Conservation (phyloP, 2,797 vertebrate species). For the Trematomus bernacchii region DNA sequence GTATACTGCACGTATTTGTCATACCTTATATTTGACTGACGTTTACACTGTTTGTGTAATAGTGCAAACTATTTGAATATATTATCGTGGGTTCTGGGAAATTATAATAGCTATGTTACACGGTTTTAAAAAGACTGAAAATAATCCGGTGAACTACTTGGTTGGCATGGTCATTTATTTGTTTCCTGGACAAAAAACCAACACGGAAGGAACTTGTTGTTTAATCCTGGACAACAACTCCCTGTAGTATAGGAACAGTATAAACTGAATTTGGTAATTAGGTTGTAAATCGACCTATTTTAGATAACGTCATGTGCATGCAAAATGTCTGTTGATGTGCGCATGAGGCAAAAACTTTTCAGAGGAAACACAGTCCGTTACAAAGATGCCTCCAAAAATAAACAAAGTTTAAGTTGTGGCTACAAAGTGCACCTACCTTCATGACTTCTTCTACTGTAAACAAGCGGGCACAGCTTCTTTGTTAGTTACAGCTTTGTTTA, state of each 20-base stretch:
- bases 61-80: neutral
- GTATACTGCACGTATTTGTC: neutral
- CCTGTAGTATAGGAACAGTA: neutral
- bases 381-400: neutral
- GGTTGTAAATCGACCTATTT: slow-evolving; percentile 1
- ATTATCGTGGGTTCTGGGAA: neutral
- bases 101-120: neutral
- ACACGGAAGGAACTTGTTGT: neutral
- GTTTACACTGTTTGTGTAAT: neutral
- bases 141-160: no score
- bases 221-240: neutral
- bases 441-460: slow-evolving; percentile 40
- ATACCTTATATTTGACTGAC: neutral
- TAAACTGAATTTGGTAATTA: neutral
- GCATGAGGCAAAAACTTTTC: slow-evolving; percentile 33
- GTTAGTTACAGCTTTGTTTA: slow-evolving; percentile 20
- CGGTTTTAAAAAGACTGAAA: no score
- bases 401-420: neutral
- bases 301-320: neutral
- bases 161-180: no score
- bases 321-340: slow-evolving; percentile 33
- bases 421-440: slow-evolving; percentile 64
- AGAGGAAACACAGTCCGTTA: neutral
- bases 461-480: neutral
- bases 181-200: neutral